Evolutionary conservation across 2,113 vertebrate genomes (phyloP), one percentile per base, ranked within the genome.

Genomic region (Ranitomeya imitator): DNA sequence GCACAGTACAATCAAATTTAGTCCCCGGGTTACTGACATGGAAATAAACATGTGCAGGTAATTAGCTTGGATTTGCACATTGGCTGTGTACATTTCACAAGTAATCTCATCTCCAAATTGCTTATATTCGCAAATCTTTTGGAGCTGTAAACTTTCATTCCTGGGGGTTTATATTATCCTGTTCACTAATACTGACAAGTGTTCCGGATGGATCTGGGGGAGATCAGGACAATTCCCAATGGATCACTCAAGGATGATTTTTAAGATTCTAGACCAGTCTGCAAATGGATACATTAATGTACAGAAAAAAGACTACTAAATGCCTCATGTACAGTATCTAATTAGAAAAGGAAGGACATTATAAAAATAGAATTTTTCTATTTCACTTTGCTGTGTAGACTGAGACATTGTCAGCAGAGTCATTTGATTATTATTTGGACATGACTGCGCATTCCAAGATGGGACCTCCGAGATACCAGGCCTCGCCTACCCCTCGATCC

Each of bases 1-100:
- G 59, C 60, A 5, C 31, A 84, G 54, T 15, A 19, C 45, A 63
- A 52, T 76, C 7, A 79, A 79, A 78, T 45, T 6, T 59, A 57
- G 80, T 83, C 21, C 59, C 26, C 14, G 73, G 71, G 59, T 83
- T 77, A 65, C 55, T 84, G 82, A 85, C 73, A 85, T 23, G 45
- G 63, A 79, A 89, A 85, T 69, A 89, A 89, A 85, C 59, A 57
- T 60, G n/a, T n/a, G 7, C 51, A 78, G 61, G 82, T 65, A 84
- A 78, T 83, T 63, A 45, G 63, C 59, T 19, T 59, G 87, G 69
- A 55, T 65, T 88, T 67, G 57, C 21, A 45, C 81, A 21, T 67
- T 8, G 80, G 10, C 80, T 55, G 80, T 67, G 19, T 67, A 54
- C 13, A 60, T 83, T 78, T 78, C 51, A 51, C 60, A 76, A 77